Conservation (phyloP, 2,113 vertebrate genomes). For the Pandion haliaetus region DNA sequence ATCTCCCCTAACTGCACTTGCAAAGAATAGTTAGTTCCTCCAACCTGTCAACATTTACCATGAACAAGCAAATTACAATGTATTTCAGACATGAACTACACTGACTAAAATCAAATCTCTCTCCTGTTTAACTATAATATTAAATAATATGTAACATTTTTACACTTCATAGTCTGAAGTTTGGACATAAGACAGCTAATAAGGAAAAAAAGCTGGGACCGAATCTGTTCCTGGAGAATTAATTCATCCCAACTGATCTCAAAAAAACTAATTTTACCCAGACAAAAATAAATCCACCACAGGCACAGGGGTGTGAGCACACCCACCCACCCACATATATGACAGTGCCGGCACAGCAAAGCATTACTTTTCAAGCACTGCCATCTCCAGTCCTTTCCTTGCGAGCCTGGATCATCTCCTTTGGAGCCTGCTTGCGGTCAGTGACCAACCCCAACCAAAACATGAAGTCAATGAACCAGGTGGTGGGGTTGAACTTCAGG, state of each 20-base stretch:
- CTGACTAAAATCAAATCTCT: constrained; percentile 49
- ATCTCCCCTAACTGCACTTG: background rate
- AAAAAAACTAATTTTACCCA: background rate
- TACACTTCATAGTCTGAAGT: constrained; percentile 23
- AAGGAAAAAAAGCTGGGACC: background rate
- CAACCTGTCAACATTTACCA: constrained; percentile 23
- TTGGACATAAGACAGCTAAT: constrained; percentile 46
- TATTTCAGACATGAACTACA: constrained; percentile 31
- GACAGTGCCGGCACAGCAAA: background rate
- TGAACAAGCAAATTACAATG: constrained; percentile 9
- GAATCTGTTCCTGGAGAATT: background rate
- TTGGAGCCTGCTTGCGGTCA: constrained; percentile 72
- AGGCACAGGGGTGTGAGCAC: background rate
- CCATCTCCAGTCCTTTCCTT: constrained; percentile 82
- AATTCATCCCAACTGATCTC: background rate
- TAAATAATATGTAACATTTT: constrained; percentile 53
- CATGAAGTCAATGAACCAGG: constrained; percentile 86
- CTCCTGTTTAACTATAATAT: constrained; percentile 27
- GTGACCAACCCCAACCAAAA: constrained; percentile 81
- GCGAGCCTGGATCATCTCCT: constrained; percentile 74
- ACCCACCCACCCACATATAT: background rate
- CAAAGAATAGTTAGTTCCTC: constrained; percentile 28
- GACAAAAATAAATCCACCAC: background rate
- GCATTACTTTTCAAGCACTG: constrained; percentile 51
- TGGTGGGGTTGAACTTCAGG: constrained; percentile 82